Evolutionary conservation across 2,113 vertebrate species (phyloP).

Genomic region (Neoarius graeffei): DNA sequence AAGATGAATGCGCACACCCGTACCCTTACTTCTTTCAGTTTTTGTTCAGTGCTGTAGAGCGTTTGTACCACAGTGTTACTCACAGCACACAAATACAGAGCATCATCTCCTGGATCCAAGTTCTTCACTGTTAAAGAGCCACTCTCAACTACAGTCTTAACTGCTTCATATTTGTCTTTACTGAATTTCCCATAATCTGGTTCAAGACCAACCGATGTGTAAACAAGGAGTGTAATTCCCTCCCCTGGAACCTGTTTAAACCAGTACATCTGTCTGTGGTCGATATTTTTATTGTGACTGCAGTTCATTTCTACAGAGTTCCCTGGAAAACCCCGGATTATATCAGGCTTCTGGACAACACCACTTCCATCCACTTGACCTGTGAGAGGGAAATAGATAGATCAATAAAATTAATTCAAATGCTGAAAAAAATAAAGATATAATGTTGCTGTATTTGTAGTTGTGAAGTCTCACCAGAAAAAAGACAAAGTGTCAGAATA

Average conservation of each 20-base stretch:
- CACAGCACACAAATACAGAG: constrained; percentile 45
- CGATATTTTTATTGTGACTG: constrained; percentile 12
- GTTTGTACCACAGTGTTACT: constrained; percentile 38
- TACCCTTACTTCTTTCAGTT: background rate
- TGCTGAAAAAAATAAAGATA: background rate
- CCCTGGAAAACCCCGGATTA: constrained; percentile 2
- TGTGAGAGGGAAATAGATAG: background rate
- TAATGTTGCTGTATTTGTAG: background rate
- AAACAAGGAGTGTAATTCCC: constrained; percentile 1
- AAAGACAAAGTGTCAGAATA: background rate
- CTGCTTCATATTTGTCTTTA: constrained; percentile 14
- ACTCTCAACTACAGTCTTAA: constrained; percentile 8
- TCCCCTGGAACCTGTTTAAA: constrained; percentile 34
- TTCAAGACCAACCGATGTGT: background rate
- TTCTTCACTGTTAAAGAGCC: constrained; percentile 40
- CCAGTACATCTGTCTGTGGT: constrained; percentile 46
- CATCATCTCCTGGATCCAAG: constrained; percentile 33
- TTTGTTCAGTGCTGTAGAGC: background rate
- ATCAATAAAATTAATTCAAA: background rate
- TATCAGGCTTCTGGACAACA: constrained; percentile 20
- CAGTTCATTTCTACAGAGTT: constrained; percentile 25
- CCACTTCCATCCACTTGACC: background rate
- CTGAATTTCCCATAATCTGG: constrained; percentile 26
- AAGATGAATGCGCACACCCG: background rate
- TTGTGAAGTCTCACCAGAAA: background rate